Percentiles rank a stretch among this genome's conserved stretches.
These are phyloP conservation scores for Taurulus bubalis DNA, from an alignment of 2,113 vertebrate genomes.

Conservation along the genomic window DNA sequence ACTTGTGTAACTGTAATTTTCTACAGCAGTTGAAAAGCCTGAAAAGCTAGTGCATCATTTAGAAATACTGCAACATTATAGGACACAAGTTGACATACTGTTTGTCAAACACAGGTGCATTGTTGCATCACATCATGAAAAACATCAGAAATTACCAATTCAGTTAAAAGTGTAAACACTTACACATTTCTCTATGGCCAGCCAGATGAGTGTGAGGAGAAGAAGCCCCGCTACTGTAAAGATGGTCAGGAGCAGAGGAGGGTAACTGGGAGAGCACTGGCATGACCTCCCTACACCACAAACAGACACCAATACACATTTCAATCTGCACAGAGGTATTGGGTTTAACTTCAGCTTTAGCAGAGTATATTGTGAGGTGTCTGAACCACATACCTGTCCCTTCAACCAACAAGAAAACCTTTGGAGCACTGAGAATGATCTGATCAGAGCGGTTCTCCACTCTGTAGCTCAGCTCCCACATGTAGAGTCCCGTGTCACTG, in stretches of 20 bases:
- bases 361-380: not conserved
- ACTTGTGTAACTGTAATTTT: not conserved
- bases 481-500: slow-evolving; percentile 73
- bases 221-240: slow-evolving; percentile 53
- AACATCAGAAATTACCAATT: not conserved
- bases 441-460: slow-evolving; percentile 13
- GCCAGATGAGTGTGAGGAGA: slow-evolving; percentile 54
- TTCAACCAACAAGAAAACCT: slow-evolving; percentile 72
- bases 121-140: not conserved
- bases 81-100: not conserved
- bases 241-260: slow-evolving; percentile 65
- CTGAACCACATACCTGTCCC: slow-evolving; percentile 56
- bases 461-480: slow-evolving; percentile 66
- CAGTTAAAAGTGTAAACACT: slow-evolving; percentile 48
- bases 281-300: slow-evolving; percentile 53
- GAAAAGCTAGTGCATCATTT: not conserved
- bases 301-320: slow-evolving; percentile 24
- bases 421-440: not conserved
- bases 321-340: not conserved
- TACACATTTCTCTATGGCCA: slow-evolving; percentile 61
- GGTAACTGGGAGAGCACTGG: slow-evolving; percentile 56
- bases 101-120: not conserved
- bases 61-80: not conserved
- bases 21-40: not conserved
- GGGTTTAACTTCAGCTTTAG: not conserved